phyloP scores from a whole-genome alignment of 2,797 vertebrate genomes.

The Typhlichthys eigenmanni region DNA sequence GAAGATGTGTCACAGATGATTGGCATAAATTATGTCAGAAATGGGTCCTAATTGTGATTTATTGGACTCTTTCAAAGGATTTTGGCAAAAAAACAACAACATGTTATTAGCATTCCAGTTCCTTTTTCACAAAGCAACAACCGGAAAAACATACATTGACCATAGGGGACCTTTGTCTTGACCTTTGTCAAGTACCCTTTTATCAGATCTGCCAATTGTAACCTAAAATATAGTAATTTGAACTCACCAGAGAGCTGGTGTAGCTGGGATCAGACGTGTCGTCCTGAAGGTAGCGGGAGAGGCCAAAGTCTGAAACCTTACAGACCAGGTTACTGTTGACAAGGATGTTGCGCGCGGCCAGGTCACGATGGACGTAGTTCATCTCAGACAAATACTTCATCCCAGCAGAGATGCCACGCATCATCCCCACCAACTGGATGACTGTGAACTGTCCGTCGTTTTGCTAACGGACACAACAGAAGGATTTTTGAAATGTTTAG shows the following conservation, averaged over 20 bases:
- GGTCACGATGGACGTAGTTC: slow-evolving; percentile 96
- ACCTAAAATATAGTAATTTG: neutral
- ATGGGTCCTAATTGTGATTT: too few relatives aligned
- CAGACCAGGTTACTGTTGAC: slow-evolving; percentile 99
- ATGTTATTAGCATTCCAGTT: too few relatives aligned
- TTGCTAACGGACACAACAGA: slow-evolving; percentile 78
- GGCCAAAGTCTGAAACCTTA: slow-evolving; percentile 97
- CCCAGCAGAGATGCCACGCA: slow-evolving; percentile 93
- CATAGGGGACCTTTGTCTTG: too few relatives aligned
- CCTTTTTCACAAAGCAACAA: too few relatives aligned
- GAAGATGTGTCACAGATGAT: too few relatives aligned
- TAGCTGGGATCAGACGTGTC: slow-evolving; percentile 97
- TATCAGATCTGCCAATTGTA: too few relatives aligned
- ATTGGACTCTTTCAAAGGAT: too few relatives aligned
- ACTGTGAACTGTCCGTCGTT: slow-evolving; percentile 98
- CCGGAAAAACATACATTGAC: too few relatives aligned
- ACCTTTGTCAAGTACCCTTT: too few relatives aligned
- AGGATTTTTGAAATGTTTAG: slow-evolving; percentile 24
- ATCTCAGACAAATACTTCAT: slow-evolving; percentile 99
- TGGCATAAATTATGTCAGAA: too few relatives aligned
- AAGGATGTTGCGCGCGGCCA: slow-evolving; percentile 96
- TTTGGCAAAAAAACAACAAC: too few relatives aligned
- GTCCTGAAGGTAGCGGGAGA: slow-evolving; percentile 96
- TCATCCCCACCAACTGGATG: slow-evolving; percentile 98
- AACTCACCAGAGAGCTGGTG: slow-evolving; percentile 94